phyloP scores from a whole-genome alignment of 2,113 vertebrate genomes.

The Pseudopipra pipra region DNA sequence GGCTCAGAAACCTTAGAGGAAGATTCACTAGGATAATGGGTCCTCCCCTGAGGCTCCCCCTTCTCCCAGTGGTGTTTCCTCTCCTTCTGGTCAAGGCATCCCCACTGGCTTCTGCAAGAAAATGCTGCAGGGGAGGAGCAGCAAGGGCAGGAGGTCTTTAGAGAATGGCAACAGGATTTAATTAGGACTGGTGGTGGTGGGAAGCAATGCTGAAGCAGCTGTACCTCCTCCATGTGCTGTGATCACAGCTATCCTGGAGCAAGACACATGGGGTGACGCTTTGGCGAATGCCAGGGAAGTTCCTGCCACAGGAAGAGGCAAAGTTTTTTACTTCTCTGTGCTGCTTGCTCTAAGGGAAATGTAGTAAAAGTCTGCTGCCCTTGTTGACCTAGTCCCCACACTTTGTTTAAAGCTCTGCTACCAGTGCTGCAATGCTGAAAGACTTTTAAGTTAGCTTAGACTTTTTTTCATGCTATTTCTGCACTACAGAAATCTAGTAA shows the following conservation, averaged over 20 bases:
- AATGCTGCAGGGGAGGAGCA: background rate
- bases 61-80: background rate
- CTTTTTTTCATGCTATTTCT: background rate
- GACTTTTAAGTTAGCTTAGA: background rate
- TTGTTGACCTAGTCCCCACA: background rate
- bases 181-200: background rate
- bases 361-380: background rate
- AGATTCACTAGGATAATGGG: background rate
- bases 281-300: background rate
- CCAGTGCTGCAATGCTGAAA: background rate
- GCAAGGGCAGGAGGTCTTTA: background rate
- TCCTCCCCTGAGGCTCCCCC: background rate
- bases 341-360: background rate
- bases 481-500: background rate
- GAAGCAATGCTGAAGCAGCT: background rate
- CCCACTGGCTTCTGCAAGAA: background rate
- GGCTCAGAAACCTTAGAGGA: background rate
- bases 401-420: background rate
- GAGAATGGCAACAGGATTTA: background rate
- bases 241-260: background rate
- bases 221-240: background rate
- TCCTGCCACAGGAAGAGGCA: too few species aligned
- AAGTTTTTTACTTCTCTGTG: background rate
- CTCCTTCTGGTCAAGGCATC: background rate
- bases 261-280: rapidly evolving